Conservation (phyloP, 2,113 vertebrate genomes). For the Eretmochelys imbricata region DNA sequence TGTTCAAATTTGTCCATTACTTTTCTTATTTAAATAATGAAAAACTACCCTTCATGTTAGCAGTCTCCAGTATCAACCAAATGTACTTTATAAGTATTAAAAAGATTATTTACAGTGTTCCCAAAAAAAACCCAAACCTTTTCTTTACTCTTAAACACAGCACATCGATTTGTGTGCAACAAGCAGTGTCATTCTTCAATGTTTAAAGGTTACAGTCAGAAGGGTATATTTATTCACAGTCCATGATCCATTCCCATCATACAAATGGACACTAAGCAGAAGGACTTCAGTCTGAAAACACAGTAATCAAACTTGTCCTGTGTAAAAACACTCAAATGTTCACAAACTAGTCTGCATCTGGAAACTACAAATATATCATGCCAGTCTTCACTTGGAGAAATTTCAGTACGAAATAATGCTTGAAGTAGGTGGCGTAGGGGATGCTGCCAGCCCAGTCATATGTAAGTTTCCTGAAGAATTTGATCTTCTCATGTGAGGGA, state of each 20-base stretch:
- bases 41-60: conserved; percentile 87
- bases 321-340: conserved; percentile 78
- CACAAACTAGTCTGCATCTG: conserved; percentile 78
- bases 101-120: conserved; percentile 87
- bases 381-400: conserved; percentile 72
- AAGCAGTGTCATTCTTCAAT: conserved; percentile 71
- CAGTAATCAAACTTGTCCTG: conserved; percentile 74
- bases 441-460: conserved; percentile 86
- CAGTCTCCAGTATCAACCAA: conserved; percentile 87
- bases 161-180: conserved; percentile 67
- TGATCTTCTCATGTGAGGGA: conserved; percentile 97
- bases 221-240: conserved; percentile 75
- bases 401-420: conserved; percentile 95
- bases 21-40: conserved; percentile 85
- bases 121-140: conserved; percentile 71
- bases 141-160: conserved; percentile 73
- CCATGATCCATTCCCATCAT: conserved; percentile 76
- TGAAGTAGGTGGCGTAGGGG: conserved; percentile 88
- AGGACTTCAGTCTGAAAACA: conserved; percentile 74
- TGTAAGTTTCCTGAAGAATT: conserved; percentile 98
- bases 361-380: conserved; percentile 79
- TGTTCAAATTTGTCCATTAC: conserved; percentile 75
- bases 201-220: conserved; percentile 68
- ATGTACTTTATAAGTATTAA: conserved; percentile 83
- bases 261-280: conserved; percentile 71